These are phyloP conservation scores for Sarcophaga bullata DNA, from an alignment of 1,140 invertebrate genomes.

Conservation along the genomic window DNA sequence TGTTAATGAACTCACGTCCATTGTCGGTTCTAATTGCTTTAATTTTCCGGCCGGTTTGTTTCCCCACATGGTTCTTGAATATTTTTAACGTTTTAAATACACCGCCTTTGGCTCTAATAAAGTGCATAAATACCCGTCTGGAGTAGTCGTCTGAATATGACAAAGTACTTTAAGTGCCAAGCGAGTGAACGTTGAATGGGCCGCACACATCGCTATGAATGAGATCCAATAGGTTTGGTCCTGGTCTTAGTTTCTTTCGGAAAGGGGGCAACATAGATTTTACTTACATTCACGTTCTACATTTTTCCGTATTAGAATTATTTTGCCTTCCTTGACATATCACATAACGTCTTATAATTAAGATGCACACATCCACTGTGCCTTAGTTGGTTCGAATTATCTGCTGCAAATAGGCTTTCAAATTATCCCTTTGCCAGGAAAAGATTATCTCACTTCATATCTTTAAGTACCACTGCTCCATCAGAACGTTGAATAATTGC, in stretches of 20 bases:
- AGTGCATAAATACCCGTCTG: constrained; percentile 58
- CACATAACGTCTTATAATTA: constrained; percentile 50
- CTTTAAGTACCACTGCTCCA: too few species aligned
- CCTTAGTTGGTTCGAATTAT: constrained; percentile 30
- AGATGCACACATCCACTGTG: constrained; percentile 53
- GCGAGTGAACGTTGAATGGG: constrained; percentile 58
- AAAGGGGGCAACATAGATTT: constrained; percentile 50
- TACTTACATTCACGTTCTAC: constrained; percentile 48
- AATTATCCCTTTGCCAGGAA: too few species aligned
- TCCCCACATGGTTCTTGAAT: constrained; percentile 24
- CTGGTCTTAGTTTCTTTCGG: constrained; percentile 22
- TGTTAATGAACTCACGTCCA: neutral
- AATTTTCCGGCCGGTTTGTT: constrained; percentile 46
- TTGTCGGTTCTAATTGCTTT: constrained; percentile 51
- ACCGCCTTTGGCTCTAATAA: constrained; percentile 63
- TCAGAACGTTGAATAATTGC: too few species aligned
- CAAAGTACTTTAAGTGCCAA: constrained; percentile 58
- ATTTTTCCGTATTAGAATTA: constrained; percentile 43
- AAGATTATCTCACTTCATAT: constrained; percentile 41
- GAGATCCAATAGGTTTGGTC: constrained; percentile 49
- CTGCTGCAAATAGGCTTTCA: too few species aligned
- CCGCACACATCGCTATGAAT: constrained; percentile 65
- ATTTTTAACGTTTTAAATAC: constrained; percentile 31
- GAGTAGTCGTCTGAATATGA: constrained; percentile 65
- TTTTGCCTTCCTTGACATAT: constrained; percentile 46